These are phyloP conservation scores for Salticus scenicus DNA, from an alignment of 2,888 invertebrate genomes.

Conservation along the genomic window DNA sequence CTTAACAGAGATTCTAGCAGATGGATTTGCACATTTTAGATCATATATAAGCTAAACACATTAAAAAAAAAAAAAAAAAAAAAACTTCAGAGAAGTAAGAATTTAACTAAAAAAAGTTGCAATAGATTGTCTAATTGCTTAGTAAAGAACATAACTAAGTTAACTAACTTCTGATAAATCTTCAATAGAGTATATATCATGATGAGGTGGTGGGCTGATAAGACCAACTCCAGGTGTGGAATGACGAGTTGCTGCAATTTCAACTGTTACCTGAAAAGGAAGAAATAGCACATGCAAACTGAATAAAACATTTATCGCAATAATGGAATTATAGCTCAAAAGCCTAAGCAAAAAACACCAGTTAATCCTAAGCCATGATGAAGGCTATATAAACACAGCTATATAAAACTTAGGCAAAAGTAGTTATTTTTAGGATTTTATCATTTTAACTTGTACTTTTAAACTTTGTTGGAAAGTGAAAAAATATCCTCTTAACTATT, in stretches of 20 bases:
- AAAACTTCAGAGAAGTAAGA: background rate
- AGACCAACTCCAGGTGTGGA: conserved; percentile 97
- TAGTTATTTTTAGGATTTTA: too few relatives aligned
- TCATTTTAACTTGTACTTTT: too few relatives aligned
- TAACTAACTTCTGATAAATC: conserved; percentile 88
- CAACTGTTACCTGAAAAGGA: conserved; percentile 86
- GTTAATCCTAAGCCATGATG: background rate
- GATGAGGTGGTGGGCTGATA: conserved; percentile 99
- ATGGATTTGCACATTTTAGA: conserved; percentile 96
- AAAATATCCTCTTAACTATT: too few relatives aligned
- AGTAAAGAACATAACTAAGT: too few relatives aligned
- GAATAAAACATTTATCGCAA: background rate
- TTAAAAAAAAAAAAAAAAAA: too few relatives aligned
- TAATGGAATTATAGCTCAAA: background rate
- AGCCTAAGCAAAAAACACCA: background rate
- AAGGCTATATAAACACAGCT: background rate
- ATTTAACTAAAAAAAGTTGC: too few relatives aligned
- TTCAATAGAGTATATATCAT: conserved; percentile 99
- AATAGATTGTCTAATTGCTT: too few relatives aligned
- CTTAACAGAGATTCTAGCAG: conserved; percentile 96
- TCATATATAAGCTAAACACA: conserved; percentile 88
- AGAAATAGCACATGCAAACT: too few relatives aligned
- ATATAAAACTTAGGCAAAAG: too few relatives aligned
- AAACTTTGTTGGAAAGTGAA: too few relatives aligned
- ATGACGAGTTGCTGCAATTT: conserved; percentile 95